Base-by-base conservation (phyloP, 1,140 invertebrate genomes). In the Drosophila orena region DNA sequence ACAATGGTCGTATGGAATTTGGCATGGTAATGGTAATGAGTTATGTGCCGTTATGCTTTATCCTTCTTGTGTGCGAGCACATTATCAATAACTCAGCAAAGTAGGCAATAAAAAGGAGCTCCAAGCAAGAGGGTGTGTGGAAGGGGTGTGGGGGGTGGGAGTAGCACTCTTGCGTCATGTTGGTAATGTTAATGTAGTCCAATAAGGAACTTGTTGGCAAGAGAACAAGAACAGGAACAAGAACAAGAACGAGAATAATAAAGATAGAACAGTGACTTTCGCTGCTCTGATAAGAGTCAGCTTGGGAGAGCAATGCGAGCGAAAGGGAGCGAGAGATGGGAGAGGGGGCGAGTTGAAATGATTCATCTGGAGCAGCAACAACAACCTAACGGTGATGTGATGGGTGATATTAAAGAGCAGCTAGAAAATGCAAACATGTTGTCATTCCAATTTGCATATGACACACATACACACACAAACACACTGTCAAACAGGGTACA, bases 11-110 rank as follows among this genome's bases (percentile, higher is more conserved):
- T 20, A 20, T 30, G 15, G 4, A 81, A 83, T 83, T 86, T 86
- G 88, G 83, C 83, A 86, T 86, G 77, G 79, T 79, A 86, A 86
- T 86, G 78, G 78, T 81, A 75, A 88, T 85, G 83, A 88, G 81
- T 75, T 85, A 84, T 85, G 81, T 74, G 77, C 49, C 71, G 56
- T 73, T 79, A 84, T 85, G 77, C 58, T 58, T 73, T 58, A 56
- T 74, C 55, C 52, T 73, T 59, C 65, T 52, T 57, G 40, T 49
- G 64, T 30, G 71, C 57, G 38, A 65, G 55, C 54, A 73, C 81
- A 86, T 85, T 86, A 81, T 74, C 78, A 88, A 75, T 65, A 75
- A 75, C 83, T 83, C 83, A 83, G 84, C 72, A 83, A 86, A 88
- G 83, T 88, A 86, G 86, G 83, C 83, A 86, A 86, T 86, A 86